Evolutionary conservation across 2,113 vertebrate species (phyloP).

Genomic region (Alectura lathami): DNA sequence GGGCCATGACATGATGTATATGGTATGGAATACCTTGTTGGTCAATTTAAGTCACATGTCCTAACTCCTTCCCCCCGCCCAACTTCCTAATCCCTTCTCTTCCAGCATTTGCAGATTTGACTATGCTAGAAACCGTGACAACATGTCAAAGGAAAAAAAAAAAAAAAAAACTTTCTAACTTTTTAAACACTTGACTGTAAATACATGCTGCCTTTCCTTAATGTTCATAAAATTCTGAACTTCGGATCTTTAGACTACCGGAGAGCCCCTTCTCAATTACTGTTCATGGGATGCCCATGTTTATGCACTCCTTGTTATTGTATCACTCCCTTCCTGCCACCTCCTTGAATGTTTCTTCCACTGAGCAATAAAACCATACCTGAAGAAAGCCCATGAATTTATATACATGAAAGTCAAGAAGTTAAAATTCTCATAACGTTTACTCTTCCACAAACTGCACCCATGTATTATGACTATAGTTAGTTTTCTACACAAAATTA

Average conservation of each 20-base stretch:
- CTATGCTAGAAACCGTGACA: too few species aligned
- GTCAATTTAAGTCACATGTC: too few species aligned
- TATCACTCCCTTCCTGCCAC: neutral
- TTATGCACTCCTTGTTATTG: neutral
- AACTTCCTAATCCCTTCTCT: too few species aligned
- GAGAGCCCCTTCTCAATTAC: neutral
- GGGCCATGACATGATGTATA: too few species aligned
- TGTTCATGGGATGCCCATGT: neutral
- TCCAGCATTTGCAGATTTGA: too few species aligned
- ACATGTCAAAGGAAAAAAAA: too few species aligned
- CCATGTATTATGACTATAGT: neutral
- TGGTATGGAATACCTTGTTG: too few species aligned
- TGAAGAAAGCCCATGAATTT: neutral
- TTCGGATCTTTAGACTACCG: neutral
- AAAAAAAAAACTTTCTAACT: neutral
- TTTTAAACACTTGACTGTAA: neutral
- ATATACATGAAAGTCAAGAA: neutral
- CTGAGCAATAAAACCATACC: neutral
- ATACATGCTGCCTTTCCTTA: neutral
- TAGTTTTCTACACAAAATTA: neutral
- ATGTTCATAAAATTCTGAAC: neutral
- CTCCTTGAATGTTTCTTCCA: neutral
- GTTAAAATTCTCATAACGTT: neutral
- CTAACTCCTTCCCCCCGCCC: too few species aligned
- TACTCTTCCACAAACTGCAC: neutral